phyloP scores from a whole-genome alignment of 30 jellyfish, hydroid and myxozoan species.

The Chrysaora quinquecirrha region DNA sequence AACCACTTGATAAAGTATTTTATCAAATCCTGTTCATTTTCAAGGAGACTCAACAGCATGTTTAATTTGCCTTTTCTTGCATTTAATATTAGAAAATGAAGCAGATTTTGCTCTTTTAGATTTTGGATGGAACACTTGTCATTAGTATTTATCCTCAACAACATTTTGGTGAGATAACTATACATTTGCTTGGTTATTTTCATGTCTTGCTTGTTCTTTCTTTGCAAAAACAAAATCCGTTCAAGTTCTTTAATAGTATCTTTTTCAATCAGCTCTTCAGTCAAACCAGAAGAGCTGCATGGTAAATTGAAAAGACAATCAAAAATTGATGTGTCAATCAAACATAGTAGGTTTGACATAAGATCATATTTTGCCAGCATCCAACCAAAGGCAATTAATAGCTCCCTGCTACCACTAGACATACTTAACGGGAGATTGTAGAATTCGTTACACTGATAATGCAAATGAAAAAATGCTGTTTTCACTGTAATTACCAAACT shows the following conservation, averaged over 20 bases:
- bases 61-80: not conserved
- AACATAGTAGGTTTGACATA: not conserved
- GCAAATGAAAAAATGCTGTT: slow-evolving; percentile 4
- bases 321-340: not conserved
- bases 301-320: not conserved
- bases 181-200: not conserved
- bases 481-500: not conserved
- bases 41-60: not conserved
- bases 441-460: slow-evolving; percentile 32
- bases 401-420: slow-evolving; percentile 65
- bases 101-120: not conserved
- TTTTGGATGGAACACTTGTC: not conserved
- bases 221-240: not conserved
- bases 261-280: not conserved
- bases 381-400: slow-evolving; percentile 77
- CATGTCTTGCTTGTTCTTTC: not conserved
- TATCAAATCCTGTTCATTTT: slow-evolving; percentile 29
- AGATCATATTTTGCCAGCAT: slow-evolving; percentile 41
- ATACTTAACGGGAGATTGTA: not conserved
- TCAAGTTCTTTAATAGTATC: not conserved
- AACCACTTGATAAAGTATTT: slow-evolving; percentile 57
- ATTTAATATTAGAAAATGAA: not conserved
- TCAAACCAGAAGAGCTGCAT: not conserved
- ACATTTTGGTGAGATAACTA: not conserved
- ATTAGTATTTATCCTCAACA: not conserved